A percentile compares a stretch with the other conserved stretches of the same genome.
Evolutionary conservation across 2,113 vertebrate genomes (phyloP).

Genomic region (Himantopus leucocephalus): DNA sequence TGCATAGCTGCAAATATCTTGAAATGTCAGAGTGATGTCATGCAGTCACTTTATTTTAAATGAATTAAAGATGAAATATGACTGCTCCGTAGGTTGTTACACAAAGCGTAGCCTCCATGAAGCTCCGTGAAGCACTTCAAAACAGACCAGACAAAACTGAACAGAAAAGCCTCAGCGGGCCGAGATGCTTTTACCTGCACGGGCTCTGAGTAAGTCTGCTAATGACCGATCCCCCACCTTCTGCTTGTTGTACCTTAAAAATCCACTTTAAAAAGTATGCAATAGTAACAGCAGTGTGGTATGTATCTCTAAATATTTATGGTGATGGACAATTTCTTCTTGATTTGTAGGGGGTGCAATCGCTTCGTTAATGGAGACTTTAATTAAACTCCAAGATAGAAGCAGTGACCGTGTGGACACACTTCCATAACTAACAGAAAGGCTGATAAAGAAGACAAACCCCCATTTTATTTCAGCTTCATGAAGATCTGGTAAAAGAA

Average conservation of each 20-base stretch:
- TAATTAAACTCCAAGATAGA: neutral
- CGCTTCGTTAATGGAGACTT: neutral
- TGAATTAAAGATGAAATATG: conserved; percentile 4
- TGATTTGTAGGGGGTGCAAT: neutral
- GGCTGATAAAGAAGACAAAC: neutral
- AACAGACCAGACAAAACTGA: neutral
- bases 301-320: neutral
- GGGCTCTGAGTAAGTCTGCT: neutral
- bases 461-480: neutral
- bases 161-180: neutral
- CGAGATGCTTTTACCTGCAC: neutral
- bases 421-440: neutral
- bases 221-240: neutral
- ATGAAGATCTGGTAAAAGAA: neutral
- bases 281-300: neutral
- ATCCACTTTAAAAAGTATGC: neutral
- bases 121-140: neutral
- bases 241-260: neutral
- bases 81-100: neutral
- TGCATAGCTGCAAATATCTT: neutral
- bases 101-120: neutral
- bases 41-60: neutral
- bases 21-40: conserved; percentile 41
- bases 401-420: neutral
- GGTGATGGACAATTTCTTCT: neutral